A percentile compares a stretch with the other conserved stretches of the same genome.
Evolutionary conservation across 2,113 vertebrate genomes (phyloP).

Genomic region (Phocoena phocoena): DNA sequence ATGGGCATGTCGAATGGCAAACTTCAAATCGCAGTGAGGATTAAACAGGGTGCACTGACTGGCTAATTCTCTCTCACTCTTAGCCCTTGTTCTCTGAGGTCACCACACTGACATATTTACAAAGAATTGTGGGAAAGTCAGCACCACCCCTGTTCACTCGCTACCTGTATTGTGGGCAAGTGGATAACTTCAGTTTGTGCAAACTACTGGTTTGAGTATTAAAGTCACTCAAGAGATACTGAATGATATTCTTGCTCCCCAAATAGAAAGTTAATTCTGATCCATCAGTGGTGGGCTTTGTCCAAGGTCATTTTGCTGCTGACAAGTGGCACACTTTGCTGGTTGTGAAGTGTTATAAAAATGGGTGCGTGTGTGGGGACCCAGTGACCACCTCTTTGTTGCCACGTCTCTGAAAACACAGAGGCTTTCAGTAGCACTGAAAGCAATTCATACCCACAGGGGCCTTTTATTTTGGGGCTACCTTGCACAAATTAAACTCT

Average conservation of each 20-base stretch:
- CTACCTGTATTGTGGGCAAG: conserved; percentile 52
- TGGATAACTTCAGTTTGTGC: conserved; percentile 28
- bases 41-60: not conserved
- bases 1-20: not conserved
- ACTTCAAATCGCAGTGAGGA: not conserved
- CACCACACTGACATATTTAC: not conserved
- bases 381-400: conserved; percentile 48
- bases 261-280: conserved; percentile 50
- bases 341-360: conserved; percentile 52
- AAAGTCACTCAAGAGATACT: conserved; percentile 54
- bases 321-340: conserved; percentile 48
- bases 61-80: conserved; percentile 15
- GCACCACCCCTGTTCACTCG: not conserved
- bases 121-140: conserved; percentile 43
- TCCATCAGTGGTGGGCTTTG: conserved; percentile 48
- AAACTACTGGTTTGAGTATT: conserved; percentile 19
- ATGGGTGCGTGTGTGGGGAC: not conserved
- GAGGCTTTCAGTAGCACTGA: conserved; percentile 47
- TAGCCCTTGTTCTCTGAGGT: conserved; percentile 26
- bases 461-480: conserved; percentile 37
- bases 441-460: conserved; percentile 40
- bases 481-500: conserved; percentile 59
- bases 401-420: conserved; percentile 43
- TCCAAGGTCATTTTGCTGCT: conserved; percentile 53
- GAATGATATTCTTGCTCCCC: conserved; percentile 46